Evolutionary conservation across 2,113 vertebrate species (phyloP).

Genomic region (Catharus bicknelli): DNA sequence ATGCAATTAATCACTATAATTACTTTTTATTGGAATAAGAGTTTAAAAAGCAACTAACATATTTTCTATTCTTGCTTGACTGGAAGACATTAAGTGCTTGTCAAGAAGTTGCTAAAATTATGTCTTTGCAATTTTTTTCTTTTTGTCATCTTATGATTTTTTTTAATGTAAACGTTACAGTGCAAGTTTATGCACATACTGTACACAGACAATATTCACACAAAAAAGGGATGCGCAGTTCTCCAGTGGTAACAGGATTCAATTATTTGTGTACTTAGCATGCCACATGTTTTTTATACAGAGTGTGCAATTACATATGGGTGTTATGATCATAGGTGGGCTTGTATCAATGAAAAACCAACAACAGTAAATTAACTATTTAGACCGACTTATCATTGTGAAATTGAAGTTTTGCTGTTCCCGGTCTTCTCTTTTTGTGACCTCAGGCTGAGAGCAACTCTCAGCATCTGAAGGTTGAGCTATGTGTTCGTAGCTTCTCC

Average conservation of each 20-base stretch:
- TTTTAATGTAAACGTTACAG: background rate
- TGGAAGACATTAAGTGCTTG: slow-evolving; percentile 64
- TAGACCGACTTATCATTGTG: background rate
- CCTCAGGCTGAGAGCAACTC: background rate
- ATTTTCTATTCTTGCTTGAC: slow-evolving; percentile 61
- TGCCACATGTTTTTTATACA: background rate
- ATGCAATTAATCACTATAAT: slow-evolving; percentile 77
- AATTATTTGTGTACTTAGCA: background rate
- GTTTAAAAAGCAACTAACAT: slow-evolving; percentile 69
- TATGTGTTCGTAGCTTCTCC: background rate
- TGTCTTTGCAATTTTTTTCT: slow-evolving; percentile 40
- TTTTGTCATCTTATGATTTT: background rate
- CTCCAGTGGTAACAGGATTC: background rate
- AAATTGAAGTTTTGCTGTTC: background rate
- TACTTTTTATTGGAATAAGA: slow-evolving; percentile 73
- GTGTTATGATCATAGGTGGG: rapidly evolving
- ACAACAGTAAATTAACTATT: background rate
- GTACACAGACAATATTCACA: background rate
- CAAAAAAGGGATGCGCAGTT: background rate
- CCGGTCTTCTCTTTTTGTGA: background rate
- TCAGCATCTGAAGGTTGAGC: background rate
- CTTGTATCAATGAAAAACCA: background rate
- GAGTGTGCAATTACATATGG: background rate
- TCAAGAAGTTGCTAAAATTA: slow-evolving; percentile 64
- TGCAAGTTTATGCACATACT: background rate